Percentiles rank a stretch among this genome's conserved stretches.
Evolutionary conservation across 64 coral and sea anemone species (phyloP).

Genomic region (Astreopora myriophthalma): DNA sequence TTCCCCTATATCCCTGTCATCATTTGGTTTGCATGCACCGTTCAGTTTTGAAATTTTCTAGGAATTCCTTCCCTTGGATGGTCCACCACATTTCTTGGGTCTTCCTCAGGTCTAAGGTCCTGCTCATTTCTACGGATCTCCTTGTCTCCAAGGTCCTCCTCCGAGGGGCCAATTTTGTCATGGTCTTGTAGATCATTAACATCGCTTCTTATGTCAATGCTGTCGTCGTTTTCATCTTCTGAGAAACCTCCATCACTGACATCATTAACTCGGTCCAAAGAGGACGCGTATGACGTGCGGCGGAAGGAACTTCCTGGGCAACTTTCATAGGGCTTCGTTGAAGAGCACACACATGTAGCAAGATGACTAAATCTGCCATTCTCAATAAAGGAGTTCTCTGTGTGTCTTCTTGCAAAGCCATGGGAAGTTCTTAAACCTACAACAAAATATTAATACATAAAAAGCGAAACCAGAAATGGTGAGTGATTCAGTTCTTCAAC

Average conservation of each 20-base stretch:
- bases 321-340: conserved; percentile 17
- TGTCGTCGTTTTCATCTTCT: conserved; percentile 10
- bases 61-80: not conserved
- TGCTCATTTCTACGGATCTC: not conserved
- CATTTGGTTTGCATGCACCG: not conserved
- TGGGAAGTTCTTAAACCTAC: not conserved
- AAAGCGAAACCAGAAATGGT: not conserved
- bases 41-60: not conserved
- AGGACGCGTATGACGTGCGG: conserved; percentile 58
- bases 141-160: not conserved
- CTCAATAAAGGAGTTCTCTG: not conserved
- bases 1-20: not conserved
- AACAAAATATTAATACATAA: not conserved
- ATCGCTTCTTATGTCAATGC: not conserved
- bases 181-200: not conserved
- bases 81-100: too few species aligned
- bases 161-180: not conserved
- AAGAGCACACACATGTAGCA: not conserved
- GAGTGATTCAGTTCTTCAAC: too few species aligned
- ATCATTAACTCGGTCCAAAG: not conserved
- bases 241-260: conserved; percentile 14
- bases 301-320: conserved; percentile 74
- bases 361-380: not conserved
- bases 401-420: not conserved
- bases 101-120: not conserved